These are phyloP conservation scores for Osmoderma eremita DNA, from an alignment of 2,888 invertebrate genomes.

Conservation along the genomic window DNA sequence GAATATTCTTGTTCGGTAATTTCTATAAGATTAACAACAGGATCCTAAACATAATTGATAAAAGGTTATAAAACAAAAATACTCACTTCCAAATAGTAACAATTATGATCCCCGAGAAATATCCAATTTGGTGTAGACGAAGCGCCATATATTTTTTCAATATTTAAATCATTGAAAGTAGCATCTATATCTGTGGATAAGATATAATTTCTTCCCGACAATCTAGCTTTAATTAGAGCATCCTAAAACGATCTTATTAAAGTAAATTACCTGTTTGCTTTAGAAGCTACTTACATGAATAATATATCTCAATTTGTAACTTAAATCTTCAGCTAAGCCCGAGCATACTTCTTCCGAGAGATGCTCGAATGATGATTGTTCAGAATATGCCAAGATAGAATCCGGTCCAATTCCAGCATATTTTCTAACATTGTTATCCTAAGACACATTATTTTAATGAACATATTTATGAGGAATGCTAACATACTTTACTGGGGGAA, in stretches of 20 bases:
- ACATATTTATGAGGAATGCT: not conserved
- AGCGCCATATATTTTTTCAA: conserved; percentile 60
- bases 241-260: conserved; percentile 56
- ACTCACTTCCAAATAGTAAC: conserved; percentile 58
- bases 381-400: conserved; percentile 56
- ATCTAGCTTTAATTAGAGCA: conserved; percentile 57
- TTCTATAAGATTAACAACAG: conserved; percentile 52
- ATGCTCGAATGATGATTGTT: conserved; percentile 57
- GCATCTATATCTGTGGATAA: conserved; percentile 58
- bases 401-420: conserved; percentile 60
- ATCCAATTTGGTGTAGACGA: conserved; percentile 57
- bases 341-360: conserved; percentile 57
- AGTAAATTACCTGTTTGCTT: too few relatives aligned
- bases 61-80: conserved; percentile 9
- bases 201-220: conserved; percentile 57
- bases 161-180: conserved; percentile 57
- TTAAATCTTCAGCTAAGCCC: conserved; percentile 60
- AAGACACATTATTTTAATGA: not conserved
- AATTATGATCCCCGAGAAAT: conserved; percentile 56
- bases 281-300: conserved; percentile 56
- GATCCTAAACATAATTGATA: conserved; percentile 45
- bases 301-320: conserved; percentile 60
- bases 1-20: conserved; percentile 54
- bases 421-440: conserved; percentile 54
- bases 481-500: conserved; percentile 55